Evolutionary conservation across 2,888 invertebrate species (phyloP), one percentile per base, ranked within the genome.

Genomic region (Monochamus alternatus): DNA sequence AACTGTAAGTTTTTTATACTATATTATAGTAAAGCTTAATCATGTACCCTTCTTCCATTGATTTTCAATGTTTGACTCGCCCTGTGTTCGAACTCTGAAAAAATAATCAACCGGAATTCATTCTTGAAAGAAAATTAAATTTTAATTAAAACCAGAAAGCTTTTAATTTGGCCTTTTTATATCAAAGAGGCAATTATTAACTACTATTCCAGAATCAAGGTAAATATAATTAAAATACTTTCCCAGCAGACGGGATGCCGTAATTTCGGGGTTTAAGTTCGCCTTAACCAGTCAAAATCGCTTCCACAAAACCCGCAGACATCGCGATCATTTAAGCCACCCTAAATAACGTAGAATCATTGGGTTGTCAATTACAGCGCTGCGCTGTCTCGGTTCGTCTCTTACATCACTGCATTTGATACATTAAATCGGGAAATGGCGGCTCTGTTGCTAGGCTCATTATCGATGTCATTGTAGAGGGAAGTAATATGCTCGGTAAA

Each of bases 371-470:
- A 38, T 58, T 38, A 59, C 68, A 66, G 68, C 59, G 5, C 52
- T 52, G 38, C 68, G 12, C 68, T 59, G 58, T 68, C 44, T 58
- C 68, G 32, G 58, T 58, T 59, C 43, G 38, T 55, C 55, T 58
- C 55, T 68, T 62, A 70, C 70, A 52, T 32, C 62, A 14, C 72
- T 63, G 55, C 72, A 72, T 64, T 72, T 72, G 58, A 72, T 51
- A 63, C 63, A 58, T 32, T 58, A 58, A 68, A 43, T 69, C 32
- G 69, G 38, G 12, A 69, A 69, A 44, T 32, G 64, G 44, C 64
- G 43, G 72, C 47, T 74, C 74, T 70, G 76, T 76, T 76, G 76
- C 74, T 72, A 74, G 59, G 74, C 72, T 67, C 67, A 68, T 74
- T 74, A 74, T 76, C 71, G 71, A 74, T 65, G 55, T 43, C 62